Evolutionary conservation across 2,888 invertebrate species (phyloP).

Genomic region (Andrena praecox): DNA sequence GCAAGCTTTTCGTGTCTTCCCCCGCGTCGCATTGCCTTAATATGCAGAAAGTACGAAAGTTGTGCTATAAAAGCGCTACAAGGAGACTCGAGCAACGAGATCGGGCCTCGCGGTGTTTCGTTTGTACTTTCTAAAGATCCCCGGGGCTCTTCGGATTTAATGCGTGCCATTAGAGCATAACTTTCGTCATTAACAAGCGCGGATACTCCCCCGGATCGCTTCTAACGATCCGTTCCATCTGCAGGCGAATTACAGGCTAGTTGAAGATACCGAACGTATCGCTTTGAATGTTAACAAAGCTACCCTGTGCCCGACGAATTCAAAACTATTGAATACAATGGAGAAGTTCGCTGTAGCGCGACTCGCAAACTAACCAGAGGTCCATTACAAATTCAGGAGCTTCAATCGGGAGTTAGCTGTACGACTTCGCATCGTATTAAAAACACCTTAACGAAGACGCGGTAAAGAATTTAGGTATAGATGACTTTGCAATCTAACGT

Average conservation of each 20-base stretch:
- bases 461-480: not conserved
- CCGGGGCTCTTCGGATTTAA: conserved; percentile 38
- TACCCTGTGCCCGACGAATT: conserved; percentile 45
- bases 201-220: conserved; percentile 3
- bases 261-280: conserved; percentile 17
- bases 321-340: conserved; percentile 42
- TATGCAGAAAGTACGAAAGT: conserved; percentile 76
- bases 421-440: too few species aligned
- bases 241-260: conserved; percentile 34
- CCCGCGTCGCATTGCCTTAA: conserved; percentile 73
- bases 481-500: not conserved
- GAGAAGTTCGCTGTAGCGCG: conserved; percentile 41
- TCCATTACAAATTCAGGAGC: conserved; percentile 51
- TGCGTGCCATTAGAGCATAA: conserved; percentile 42
- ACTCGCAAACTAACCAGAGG: conserved; percentile 6
- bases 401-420: conserved; percentile 19
- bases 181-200: conserved; percentile 38
- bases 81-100: conserved; percentile 52
- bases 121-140: conserved; percentile 22
- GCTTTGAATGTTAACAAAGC: conserved; percentile 54
- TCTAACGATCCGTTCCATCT: conserved; percentile 34
- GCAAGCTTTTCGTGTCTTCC: conserved; percentile 62
- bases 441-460: not conserved
- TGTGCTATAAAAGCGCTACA: conserved; percentile 67
- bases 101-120: conserved; percentile 22